Base-by-base conservation (phyloP, 1,140 invertebrate species). In the Sipha flava region DNA sequence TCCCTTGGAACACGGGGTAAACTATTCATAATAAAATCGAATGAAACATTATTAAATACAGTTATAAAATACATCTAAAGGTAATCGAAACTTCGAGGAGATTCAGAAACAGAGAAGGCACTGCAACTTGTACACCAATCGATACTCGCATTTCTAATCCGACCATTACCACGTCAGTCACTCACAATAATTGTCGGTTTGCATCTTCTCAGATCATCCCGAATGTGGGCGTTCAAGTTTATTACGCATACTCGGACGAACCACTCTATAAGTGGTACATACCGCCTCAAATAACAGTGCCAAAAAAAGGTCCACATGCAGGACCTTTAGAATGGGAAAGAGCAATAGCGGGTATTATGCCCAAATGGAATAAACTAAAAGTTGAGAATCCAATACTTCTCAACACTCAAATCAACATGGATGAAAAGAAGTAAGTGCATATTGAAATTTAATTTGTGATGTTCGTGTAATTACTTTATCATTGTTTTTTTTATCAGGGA, bases 1-100 rank as follows among this genome's bases (percentile, higher is more conserved):
- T 73, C 70, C 70, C 16, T 73, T 73, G 29, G 70, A 73, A 52
- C n/a, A 52, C 12, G 45, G 18, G 7, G 70, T 54, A 54, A 73
- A 14, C 3, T 16, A 64, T 37, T 34, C 31, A 31, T n/a, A 0
- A 29, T n/a, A n/a, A n/a, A n/a, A n/a, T n/a, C n/a, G n/a, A n/a
- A n/a, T n/a, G n/a, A n/a, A n/a, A n/a, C n/a, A n/a, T n/a, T n/a
- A n/a, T n/a, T n/a, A n/a, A n/a, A n/a, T n/a, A n/a, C n/a, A n/a
- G n/a, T n/a, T n/a, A n/a, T 6, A 52, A 21, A 3, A 52, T 37
- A 72, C 14, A 1, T 37, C 16, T 1, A 18, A 10, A 73, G 70
- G 43, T 73, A 9, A 21, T 52, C 2, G 70, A 54, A 54, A 73
- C 37, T 18, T 2, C 47, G 1, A 73, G 31, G 5, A 49, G 16